A percentile compares a stretch with the other conserved stretches of the same genome.
phyloP scores from a whole-genome alignment of 2,113 vertebrate genomes.

The Cyphomyrus plagiostoma region DNA sequence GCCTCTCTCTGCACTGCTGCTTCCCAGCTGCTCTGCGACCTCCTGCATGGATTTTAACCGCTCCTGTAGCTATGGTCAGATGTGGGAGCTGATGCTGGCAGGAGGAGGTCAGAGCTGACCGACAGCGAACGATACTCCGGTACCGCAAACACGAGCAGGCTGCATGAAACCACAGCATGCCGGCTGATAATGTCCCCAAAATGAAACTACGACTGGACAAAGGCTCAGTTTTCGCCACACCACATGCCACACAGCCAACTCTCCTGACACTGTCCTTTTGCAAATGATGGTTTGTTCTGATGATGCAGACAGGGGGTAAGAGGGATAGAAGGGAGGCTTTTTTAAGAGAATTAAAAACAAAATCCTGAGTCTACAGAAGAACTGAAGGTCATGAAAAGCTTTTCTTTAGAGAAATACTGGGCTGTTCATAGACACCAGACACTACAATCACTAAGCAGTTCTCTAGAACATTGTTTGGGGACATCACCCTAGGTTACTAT shows the following conservation, averaged over 20 bases:
- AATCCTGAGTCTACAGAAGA: background rate
- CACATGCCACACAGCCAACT: background rate
- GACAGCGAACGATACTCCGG: background rate
- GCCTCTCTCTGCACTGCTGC: conserved; percentile 31
- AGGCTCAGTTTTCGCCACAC: background rate
- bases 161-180: background rate
- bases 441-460: background rate
- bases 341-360: background rate
- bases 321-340: background rate
- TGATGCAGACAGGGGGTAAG: background rate
- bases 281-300: background rate
- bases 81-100: background rate
- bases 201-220: background rate
- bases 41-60: background rate
- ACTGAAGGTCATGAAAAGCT: background rate
- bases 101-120: background rate
- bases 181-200: background rate
- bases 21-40: conserved; percentile 29
- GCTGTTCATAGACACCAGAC: background rate
- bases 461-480: background rate
- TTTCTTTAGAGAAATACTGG: background rate
- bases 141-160: background rate
- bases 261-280: background rate
- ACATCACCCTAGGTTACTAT: background rate
- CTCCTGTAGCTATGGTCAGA: background rate